Evolutionary conservation across 2,113 vertebrate species (phyloP), one percentile per base, ranked within the genome.

Genomic region (Alces alces): DNA sequence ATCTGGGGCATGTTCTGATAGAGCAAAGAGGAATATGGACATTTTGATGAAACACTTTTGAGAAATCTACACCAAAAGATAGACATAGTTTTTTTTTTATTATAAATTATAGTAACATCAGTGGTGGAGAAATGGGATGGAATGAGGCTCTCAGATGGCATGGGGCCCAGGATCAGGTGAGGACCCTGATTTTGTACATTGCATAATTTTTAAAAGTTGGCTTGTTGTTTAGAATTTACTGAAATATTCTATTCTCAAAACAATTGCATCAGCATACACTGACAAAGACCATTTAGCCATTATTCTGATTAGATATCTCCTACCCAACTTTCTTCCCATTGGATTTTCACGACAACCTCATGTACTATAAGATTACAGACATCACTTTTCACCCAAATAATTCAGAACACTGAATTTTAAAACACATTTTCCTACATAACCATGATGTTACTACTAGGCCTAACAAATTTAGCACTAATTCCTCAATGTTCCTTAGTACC

Each of bases 191-290:
- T 80, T 87, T 89, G 28, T 3, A 64, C 54, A 91, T 58, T 87
- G 30, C 28, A 7, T 45, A 66, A 54, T 58, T 88, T 90, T 94
- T 91, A 6, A 13, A 86, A 96, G 33, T 4, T 91, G 64, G 15
- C 55, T 96, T 90, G 27, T 64, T 96, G 88, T 39, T 93, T 88
- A 88, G 60, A 90, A 50, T 36, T 86, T 94, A 83, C 28, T 27
- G 70, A 97, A 94, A 73, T 80, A 87, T 85, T 92, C 57, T 88
- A 93, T 45, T 95, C 16, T 91, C 89, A 73, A 84, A 92, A 88
- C n/a, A 76, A 14, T 5, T 64, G 7, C 8, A 93, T 96, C 80
- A 19, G 54, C 8, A 73, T 33, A 88, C 7, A 64, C 17, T 79
- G 73, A 85, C 54, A 92, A 86, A 23, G 25, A 66, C 58, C 45